Evolutionary conservation across 2,888 invertebrate genomes (phyloP).

Genomic region (Lasioglossum figueresi): DNA sequence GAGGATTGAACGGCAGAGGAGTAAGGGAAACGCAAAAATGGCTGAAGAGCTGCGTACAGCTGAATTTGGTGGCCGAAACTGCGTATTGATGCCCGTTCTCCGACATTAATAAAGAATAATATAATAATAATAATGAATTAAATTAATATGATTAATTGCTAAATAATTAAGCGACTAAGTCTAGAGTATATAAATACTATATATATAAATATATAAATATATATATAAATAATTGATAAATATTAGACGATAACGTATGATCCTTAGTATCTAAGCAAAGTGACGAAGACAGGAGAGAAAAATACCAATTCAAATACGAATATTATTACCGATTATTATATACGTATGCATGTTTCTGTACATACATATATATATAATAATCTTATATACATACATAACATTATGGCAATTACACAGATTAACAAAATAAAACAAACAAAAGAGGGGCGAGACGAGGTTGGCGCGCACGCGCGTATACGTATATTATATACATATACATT

Average conservation of each 20-base stretch:
- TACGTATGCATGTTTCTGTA: neutral
- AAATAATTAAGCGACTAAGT: constrained; percentile 82
- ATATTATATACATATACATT: constrained; percentile 41
- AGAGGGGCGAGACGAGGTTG: constrained; percentile 16
- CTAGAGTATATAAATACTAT: constrained; percentile 75
- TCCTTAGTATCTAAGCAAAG: constrained; percentile 76
- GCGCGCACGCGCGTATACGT: constrained; percentile 48
- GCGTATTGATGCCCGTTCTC: constrained; percentile 83
- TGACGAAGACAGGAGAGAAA: constrained; percentile 68
- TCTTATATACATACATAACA: constrained; percentile 59
- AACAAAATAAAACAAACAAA: constrained; percentile 33
- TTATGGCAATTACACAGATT: constrained; percentile 65
- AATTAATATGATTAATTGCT: constrained; percentile 83
- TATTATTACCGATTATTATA: constrained; percentile 70
- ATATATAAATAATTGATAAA: constrained; percentile 80
- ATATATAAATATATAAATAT: constrained; percentile 75
- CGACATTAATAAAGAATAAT: constrained; percentile 82
- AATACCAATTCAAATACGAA: constrained; percentile 78
- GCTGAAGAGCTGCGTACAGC: constrained; percentile 61
- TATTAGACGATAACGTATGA: constrained; percentile 78
- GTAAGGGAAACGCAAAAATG: constrained; percentile 48
- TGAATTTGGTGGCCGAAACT: constrained; percentile 77
- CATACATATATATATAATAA: constrained; percentile 51
- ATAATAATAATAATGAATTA: constrained; percentile 80
- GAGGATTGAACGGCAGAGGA: constrained; percentile 38